These are phyloP conservation scores for Hedychridium roseum DNA, from an alignment of 2,888 invertebrate genomes.

Conservation along the genomic window DNA sequence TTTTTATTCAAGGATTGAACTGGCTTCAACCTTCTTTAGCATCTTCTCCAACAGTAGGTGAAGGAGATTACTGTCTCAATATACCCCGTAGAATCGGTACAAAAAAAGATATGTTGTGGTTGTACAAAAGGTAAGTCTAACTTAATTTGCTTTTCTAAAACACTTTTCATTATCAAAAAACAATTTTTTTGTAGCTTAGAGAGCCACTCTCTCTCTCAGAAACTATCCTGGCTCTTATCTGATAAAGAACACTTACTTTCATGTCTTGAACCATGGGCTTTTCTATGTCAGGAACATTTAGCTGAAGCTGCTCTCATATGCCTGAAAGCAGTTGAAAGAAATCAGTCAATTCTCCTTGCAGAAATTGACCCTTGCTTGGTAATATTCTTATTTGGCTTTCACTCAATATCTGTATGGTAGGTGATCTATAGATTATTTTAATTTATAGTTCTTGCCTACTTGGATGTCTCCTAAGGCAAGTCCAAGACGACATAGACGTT, in stretches of 20 bases:
- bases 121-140: conserved; percentile 61
- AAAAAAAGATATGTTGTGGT: conserved; percentile 68
- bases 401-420: neutral
- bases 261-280: conserved; percentile 70
- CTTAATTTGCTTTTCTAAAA: too few relatives aligned
- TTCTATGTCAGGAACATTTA: conserved; percentile 69
- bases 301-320: conserved; percentile 72
- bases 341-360: conserved; percentile 69
- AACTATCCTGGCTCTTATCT: conserved; percentile 70
- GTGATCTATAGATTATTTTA: conserved; percentile 38
- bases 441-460: conserved; percentile 50
- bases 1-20: conserved; percentile 69
- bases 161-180: too few relatives aligned
- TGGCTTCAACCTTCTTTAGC: conserved; percentile 70
- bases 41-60: conserved; percentile 63
- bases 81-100: conserved; percentile 64
- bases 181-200: conserved; percentile 64
- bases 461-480: conserved; percentile 52
- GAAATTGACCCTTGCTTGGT: conserved; percentile 71
- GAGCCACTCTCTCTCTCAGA: conserved; percentile 68
- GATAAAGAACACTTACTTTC: conserved; percentile 70
- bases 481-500: conserved; percentile 56
- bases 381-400: conserved; percentile 21
- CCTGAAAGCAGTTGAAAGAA: conserved; percentile 71
- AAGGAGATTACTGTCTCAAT: conserved; percentile 57